Evolutionary conservation across 2,888 invertebrate genomes (phyloP), one percentile per base, ranked within the genome.

Genomic region (Schrankia costaestrigalis): DNA sequence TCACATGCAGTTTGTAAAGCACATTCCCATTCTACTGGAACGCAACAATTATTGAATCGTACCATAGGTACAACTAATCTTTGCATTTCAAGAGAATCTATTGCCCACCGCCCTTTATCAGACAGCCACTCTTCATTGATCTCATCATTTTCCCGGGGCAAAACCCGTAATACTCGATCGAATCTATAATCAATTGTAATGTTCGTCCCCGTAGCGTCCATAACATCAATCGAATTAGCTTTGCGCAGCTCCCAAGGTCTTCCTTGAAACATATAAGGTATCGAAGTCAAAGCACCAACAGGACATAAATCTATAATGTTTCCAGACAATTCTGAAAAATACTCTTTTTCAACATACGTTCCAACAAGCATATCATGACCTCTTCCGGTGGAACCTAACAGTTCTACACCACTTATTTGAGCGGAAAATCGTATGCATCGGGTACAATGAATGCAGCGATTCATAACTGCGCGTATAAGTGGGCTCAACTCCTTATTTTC

Each of bases 241-340:
- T 60, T 96, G 93, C 90, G 92, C 41, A 85, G 93, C 88, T 99
- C 99, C 99, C 99, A 99, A 0, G 99, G 97, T 38, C 99, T 92
- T 13, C 98, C 98, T 42, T 95, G 96, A 78, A 97, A 98, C 71
- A 95, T 92, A 70, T 98, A 99, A 0, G 99, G 99, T 69, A 98
- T 98, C 49, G 96, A 95, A 3, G 99, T 99, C 14, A 99, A 88
- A 0, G 99, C 99, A 32, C 99, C 99, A 3, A 99, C 99, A 4
- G 99, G 99, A 71, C 99, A 99, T 49, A 99, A 89, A 83, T 99
- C 99, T 53, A 99, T 98, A 26, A 99, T 93, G 71, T 99, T 99
- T 15, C 99, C 99, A 7, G 98, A 99, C 11, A 99, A 80, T 80
- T 99, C 99, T 0, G 98, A 97, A 27, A 97, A 89, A 75, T 99